Percentiles rank a stretch among this genome's conserved stretches.
These are phyloP conservation scores for Sula dactylatra DNA, from an alignment of 2,113 vertebrate species.

Conservation along the genomic window DNA sequence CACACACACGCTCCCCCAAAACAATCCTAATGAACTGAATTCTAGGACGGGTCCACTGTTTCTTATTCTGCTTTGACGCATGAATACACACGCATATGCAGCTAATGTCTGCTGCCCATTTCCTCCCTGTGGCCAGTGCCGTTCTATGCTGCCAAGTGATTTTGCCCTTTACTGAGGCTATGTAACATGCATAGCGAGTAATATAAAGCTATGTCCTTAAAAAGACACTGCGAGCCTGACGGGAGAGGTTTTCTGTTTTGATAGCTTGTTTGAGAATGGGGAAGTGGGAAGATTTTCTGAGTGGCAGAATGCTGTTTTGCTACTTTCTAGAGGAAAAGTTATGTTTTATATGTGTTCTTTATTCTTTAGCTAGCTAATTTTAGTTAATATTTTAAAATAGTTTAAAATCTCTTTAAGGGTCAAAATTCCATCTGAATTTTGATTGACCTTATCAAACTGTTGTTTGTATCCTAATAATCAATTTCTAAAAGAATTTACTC, in stretches of 20 bases:
- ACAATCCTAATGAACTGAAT: not conserved
- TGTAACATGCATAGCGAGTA: not conserved
- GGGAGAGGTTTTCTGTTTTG: not conserved
- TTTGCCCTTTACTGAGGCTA: not conserved
- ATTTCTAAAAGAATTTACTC: not conserved
- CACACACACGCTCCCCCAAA: not conserved
- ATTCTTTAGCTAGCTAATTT: not conserved
- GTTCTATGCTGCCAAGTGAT: not conserved
- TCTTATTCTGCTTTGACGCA: not conserved
- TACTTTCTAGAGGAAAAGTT: not conserved
- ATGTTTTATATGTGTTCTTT: not conserved
- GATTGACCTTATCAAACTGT: not conserved
- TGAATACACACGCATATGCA: not conserved
- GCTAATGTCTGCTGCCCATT: not conserved
- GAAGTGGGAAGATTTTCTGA: not conserved
- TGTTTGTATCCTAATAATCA: not conserved
- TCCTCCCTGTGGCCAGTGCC: not conserved
- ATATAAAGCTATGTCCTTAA: not conserved
- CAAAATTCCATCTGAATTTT: not conserved
- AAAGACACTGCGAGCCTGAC: fast-evolving
- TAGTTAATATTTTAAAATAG: not conserved
- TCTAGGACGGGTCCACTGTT: not conserved
- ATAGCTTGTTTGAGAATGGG: not conserved
- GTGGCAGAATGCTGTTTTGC: not conserved
- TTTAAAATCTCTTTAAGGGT: not conserved